phyloP scores from a whole-genome alignment of 2,113 vertebrate genomes.

The Corydoras sp. region DNA sequence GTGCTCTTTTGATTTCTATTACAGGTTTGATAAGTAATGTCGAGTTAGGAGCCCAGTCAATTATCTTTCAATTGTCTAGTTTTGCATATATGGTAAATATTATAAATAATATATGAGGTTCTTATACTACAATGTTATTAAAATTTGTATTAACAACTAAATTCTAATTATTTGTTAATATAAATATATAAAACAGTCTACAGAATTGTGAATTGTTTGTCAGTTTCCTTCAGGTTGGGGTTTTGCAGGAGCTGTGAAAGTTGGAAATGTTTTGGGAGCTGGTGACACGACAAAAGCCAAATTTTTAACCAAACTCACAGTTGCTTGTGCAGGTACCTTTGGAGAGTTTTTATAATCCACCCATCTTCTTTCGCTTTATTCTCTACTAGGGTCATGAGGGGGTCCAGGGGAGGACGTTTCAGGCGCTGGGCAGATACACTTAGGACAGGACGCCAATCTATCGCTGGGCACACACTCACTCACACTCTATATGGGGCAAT shows the following conservation, averaged over 20 bases:
- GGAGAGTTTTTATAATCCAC: no score
- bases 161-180: not conserved
- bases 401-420: no score
- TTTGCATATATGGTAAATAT: conserved; percentile 78
- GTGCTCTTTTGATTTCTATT: not conserved
- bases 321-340: conserved; percentile 66
- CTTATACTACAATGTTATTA: not conserved
- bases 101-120: not conserved
- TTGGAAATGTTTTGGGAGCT: conserved; percentile 78
- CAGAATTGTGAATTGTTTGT: not conserved
- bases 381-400: no score
- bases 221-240: conserved; percentile 77
- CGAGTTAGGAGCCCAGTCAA: conserved; percentile 79
- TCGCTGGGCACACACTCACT: no score
- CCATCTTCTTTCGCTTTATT: no score
- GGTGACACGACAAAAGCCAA: conserved; percentile 70
- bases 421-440: no score
- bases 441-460: no score
- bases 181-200: no score
- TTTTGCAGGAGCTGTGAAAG: conserved; percentile 70
- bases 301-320: conserved; percentile 60
- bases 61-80: conserved; percentile 68
- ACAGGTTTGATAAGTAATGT: conserved; percentile 79
- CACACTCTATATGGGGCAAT: no score
- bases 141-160: no score